Evolutionary conservation across 2,888 invertebrate species (phyloP), one percentile per base, ranked within the genome.

Genomic region (Acanthosoma haemorrhoidale): DNA sequence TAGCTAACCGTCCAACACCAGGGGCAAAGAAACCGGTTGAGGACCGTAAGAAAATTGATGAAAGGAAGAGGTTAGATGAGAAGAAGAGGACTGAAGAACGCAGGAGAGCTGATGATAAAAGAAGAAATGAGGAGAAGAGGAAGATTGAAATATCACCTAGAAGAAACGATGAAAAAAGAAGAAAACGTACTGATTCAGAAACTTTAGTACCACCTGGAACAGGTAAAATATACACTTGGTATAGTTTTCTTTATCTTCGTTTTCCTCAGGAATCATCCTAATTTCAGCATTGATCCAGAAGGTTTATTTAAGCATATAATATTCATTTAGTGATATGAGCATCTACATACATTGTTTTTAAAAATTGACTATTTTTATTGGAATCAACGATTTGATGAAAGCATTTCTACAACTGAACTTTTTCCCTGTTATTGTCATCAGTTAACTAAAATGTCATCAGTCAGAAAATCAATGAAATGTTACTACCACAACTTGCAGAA

Each of bases 21-120:
- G 80, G 83, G 71, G 68, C 72, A 1, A 83, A 83, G 25, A 67
- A 57, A 29, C 83, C 83, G 69, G 84, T 84, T 15, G 80, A 76
- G 1, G 84, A 84, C 6, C 78, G 80, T 1, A 82, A 82, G 9
- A 80, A 80, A 0, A 78, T 77, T 13, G 84, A 81, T 34, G 74
- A 73, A 21, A 72, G 71, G 51, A 74, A 73, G 59, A 71, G 57
- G 18, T 39, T 36, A 25, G 64, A 67, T 13, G 67, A 67, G 13
- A 67, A 57, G 36, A 67, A 57, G 57, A 83, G 83, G 70, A 84
- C 84, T 15, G 80, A 76, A 1, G 84, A 84, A 6, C 78, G 80
- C 1, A 82, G 82, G 9, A 80, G 80, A 0, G 78, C 77, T 11
- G 84, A 81, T 34, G 74, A 72, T 21, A 71, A 73, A 51, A 74